phyloP scores from a whole-genome alignment of 1,140 invertebrate genomes.

The Tenebrio molitor region DNA sequence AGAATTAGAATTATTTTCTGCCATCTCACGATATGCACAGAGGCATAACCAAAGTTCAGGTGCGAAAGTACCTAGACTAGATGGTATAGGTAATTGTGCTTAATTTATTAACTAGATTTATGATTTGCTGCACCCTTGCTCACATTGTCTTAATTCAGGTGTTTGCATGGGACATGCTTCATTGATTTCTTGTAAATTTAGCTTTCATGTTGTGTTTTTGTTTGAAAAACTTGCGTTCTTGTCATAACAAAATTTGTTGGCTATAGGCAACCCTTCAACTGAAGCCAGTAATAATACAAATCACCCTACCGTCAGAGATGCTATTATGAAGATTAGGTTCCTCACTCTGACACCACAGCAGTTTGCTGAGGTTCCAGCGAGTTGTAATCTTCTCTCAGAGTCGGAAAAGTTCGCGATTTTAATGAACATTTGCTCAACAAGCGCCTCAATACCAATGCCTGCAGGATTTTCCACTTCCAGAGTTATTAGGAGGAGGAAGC shows the following conservation, averaged over 20 bases:
- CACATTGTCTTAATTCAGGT: not conserved
- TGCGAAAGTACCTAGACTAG: conserved; percentile 65
- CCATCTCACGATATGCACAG: conserved; percentile 76
- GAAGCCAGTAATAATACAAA: conserved; percentile 53
- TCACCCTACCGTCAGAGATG: conserved; percentile 64
- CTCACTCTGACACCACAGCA: conserved; percentile 82
- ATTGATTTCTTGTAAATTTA: not conserved
- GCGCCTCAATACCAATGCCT: conserved; percentile 76
- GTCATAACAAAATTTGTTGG: too few species aligned
- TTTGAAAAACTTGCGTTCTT: too few species aligned
- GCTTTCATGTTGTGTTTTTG: not conserved
- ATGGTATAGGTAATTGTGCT: conserved; percentile 65
- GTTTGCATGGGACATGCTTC: conserved; percentile 32
- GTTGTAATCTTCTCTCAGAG: conserved; percentile 78
- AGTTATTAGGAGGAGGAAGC: conserved; percentile 46
- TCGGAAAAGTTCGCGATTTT: conserved; percentile 84
- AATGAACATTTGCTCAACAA: conserved; percentile 82
- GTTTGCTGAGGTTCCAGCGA: conserved; percentile 83
- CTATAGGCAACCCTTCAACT: conserved; percentile 50
- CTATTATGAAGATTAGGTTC: conserved; percentile 79
- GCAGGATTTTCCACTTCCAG: conserved; percentile 73
- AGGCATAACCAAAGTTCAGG: conserved; percentile 65
- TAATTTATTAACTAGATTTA: conserved; percentile 59
- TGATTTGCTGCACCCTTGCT: conserved; percentile 36
- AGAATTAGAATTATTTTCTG: conserved; percentile 82